Base-by-base conservation (phyloP, 2,113 vertebrate species). In the Leuciscus idus region DNA sequence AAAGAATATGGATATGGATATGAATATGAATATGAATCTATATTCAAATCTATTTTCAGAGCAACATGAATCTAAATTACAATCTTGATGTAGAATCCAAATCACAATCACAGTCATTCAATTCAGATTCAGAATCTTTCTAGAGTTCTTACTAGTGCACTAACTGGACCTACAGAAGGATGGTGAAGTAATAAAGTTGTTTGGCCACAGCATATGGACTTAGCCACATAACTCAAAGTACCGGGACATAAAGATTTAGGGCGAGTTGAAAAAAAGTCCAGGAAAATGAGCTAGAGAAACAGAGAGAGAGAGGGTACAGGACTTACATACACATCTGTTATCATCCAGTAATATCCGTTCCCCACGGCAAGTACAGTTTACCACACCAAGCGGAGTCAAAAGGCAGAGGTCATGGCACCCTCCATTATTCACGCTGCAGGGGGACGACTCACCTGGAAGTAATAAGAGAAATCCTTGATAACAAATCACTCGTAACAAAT, bases 311-410 rank as follows among this genome's bases (percentile, higher is more conserved):
- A 68, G 83, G 43, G 62, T 83, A 89, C 76, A 81, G 92, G 96
- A 96, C 96, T 97, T 96, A 97, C 96, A 94, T 95, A 96, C 96
- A 96, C 96, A 97, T 96, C 96, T 96, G 95, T 97, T 96, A 92
- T 96, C 94, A 92, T 96, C 94, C 92, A 96, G 87, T 83, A 97
- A 90, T 85, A 95, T 86, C 85, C 96, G 93, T 68, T 97, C 96
- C 78, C 96, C 96, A 80, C 96, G 90, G 73, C 96, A 97, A 0
- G 95, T 95, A 85, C 96, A 97, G 91, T 97, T 97, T 77, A 97
- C 95, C 86, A 91, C 94, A 68, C 96, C 95, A 0, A 95, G 92
- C 28, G 96, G 94, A 39, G 95, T 96, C 90, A 97, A 92, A 84
- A 97, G 93, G 86, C 96, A 97, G 50, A 97, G 93, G 89, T 97